A percentile compares a stretch with the other conserved stretches of the same genome.
These are phyloP conservation scores for Ivindomyrus marchei DNA, from an alignment of 2,113 vertebrate species.

Conservation along the genomic window DNA sequence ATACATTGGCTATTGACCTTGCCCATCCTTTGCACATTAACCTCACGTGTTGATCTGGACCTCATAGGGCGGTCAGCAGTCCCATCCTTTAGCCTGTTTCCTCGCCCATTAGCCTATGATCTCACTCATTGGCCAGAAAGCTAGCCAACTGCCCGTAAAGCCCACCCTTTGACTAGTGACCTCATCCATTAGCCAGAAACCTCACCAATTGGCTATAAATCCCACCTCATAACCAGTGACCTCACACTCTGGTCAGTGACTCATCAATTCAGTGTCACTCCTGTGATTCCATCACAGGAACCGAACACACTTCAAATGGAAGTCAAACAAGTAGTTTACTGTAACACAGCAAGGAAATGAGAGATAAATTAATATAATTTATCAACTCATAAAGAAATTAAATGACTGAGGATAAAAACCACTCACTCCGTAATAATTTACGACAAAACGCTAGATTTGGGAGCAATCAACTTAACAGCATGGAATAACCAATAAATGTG, in stretches of 20 bases:
- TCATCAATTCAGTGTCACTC: background rate
- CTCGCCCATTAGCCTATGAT: background rate
- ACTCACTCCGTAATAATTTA: background rate
- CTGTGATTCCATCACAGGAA: background rate
- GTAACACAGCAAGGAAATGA: background rate
- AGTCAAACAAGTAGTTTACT: background rate
- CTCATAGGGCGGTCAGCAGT: background rate
- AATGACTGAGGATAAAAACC: background rate
- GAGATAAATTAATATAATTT: conserved; percentile 1
- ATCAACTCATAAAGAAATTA: conserved; percentile 5
- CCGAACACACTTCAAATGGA: background rate
- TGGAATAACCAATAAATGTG: background rate
- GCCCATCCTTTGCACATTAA: background rate
- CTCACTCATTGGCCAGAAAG: background rate
- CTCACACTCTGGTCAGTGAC: background rate
- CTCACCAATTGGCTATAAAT: background rate
- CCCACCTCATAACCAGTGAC: background rate
- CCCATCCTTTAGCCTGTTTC: background rate
- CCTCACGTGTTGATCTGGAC: background rate
- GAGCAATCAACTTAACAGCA: conserved; percentile 4
- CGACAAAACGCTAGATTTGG: background rate
- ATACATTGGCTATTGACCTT: background rate
- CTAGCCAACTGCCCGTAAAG: background rate
- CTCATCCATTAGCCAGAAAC: background rate
- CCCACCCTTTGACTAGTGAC: background rate